Conservation (phyloP, 2,888 invertebrate genomes). For the Caenorhabditis sinica region DNA sequence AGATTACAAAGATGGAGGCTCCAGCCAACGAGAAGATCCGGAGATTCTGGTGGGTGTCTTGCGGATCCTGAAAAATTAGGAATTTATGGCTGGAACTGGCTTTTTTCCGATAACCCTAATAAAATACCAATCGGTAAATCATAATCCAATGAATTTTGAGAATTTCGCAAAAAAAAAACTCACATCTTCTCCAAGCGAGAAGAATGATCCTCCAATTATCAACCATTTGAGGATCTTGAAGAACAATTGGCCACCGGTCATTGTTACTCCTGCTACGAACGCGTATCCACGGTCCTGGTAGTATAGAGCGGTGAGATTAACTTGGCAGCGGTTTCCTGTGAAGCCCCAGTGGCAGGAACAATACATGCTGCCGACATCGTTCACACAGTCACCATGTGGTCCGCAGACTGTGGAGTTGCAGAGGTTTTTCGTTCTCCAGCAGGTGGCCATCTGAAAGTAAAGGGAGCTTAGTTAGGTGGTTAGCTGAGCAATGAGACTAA, state of each 20-base stretch:
- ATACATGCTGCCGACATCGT: not conserved
- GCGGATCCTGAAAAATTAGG: slow-evolving; percentile 34
- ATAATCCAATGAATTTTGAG: too few relatives aligned
- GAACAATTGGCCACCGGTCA: slow-evolving; percentile 8
- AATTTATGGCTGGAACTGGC: not conserved
- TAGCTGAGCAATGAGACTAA: too few relatives aligned
- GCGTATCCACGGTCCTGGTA: not conserved
- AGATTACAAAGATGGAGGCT: not conserved
- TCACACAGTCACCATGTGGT: slow-evolving; percentile 17
- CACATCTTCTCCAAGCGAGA: not conserved
- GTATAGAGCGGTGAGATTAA: not conserved
- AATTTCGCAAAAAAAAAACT: not conserved
- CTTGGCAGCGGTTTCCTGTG: slow-evolving; percentile 27
- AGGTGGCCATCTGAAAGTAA: slow-evolving; percentile 33
- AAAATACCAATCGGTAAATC: too few relatives aligned
- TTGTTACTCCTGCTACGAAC: not conserved
- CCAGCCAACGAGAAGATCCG: slow-evolving; percentile 17
- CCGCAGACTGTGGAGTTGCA: slow-evolving; percentile 18
- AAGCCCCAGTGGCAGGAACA: slow-evolving; percentile 33
- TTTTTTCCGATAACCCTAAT: too few relatives aligned
- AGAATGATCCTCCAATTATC: not conserved
- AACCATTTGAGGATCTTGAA: not conserved
- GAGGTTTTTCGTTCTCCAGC: not conserved
- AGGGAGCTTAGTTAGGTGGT: too few relatives aligned
- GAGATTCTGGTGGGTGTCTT: slow-evolving; percentile 32